These are phyloP conservation scores for Ridgeia piscesae DNA, from an alignment of 1,140 invertebrate genomes.

Conservation along the genomic window DNA sequence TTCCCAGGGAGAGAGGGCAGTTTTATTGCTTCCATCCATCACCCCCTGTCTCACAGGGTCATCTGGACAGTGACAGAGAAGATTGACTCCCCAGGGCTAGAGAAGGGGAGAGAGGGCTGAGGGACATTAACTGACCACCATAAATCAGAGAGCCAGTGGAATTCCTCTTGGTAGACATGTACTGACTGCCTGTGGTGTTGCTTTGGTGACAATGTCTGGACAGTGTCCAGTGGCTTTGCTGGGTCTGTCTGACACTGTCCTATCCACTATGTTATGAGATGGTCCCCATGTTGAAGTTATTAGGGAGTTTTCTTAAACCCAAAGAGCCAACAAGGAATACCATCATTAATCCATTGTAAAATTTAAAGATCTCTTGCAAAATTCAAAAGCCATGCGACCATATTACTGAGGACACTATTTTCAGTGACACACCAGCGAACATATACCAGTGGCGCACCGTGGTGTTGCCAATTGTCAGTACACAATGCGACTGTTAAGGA, in stretches of 20 bases:
- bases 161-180: background rate
- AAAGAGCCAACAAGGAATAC: too few relatives aligned
- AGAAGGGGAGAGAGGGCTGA: background rate
- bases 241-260: background rate
- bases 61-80: background rate
- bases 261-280: background rate
- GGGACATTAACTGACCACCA: background rate
- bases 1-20: background rate
- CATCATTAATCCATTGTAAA: too few relatives aligned
- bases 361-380: too few relatives aligned
- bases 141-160: background rate
- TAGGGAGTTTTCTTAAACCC: too few relatives aligned
- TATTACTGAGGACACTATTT: too few relatives aligned
- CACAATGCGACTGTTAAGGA: too few relatives aligned
- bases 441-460: too few relatives aligned
- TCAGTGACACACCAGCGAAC: too few relatives aligned
- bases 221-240: background rate
- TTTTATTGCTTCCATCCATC: constrained; percentile 1
- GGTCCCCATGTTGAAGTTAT: too few relatives aligned
- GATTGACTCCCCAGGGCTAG: background rate
- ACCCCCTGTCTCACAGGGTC: background rate
- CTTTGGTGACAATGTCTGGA: background rate
- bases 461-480: too few relatives aligned
- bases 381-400: too few relatives aligned
- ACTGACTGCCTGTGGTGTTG: background rate